Conservation (phyloP, 2,113 vertebrate species). For the Limnothrissa miodon region DNA sequence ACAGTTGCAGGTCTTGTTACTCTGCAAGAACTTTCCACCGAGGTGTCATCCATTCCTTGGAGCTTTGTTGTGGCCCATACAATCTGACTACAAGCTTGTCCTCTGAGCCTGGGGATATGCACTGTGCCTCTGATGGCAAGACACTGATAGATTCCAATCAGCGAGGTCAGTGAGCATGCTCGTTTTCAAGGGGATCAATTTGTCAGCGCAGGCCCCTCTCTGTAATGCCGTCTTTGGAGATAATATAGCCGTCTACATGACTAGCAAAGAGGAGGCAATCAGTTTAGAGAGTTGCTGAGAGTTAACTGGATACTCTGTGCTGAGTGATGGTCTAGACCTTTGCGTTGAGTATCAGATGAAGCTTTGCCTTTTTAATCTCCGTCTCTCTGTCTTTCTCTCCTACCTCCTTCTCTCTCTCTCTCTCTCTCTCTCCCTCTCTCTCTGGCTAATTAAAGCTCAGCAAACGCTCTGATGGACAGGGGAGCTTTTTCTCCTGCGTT, state of each 20-base stretch:
- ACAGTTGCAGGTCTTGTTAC: background rate
- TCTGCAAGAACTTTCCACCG: background rate
- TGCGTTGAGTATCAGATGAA: background rate
- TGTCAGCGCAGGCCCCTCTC: background rate
- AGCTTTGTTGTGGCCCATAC: background rate
- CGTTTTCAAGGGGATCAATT: background rate
- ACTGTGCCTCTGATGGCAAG: background rate
- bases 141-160: background rate
- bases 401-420: background rate
- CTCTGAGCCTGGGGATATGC: background rate
- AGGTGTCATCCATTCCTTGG: background rate
- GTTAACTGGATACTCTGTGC: background rate
- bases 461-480: slow-evolving; percentile 47
- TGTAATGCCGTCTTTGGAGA: background rate
- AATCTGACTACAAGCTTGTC: background rate
- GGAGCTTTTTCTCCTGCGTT: slow-evolving; percentile 60
- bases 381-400: background rate
- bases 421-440: slow-evolving; percentile 9
- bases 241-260: background rate
- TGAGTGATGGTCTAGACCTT: background rate
- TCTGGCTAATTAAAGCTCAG: slow-evolving; percentile 49
- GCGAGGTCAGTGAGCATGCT: slow-evolving; percentile 1
- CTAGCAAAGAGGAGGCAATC: background rate
- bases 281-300: background rate
- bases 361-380: background rate